phyloP scores from a whole-genome alignment of 2,113 vertebrate genomes.

The Rhabdomys dilectus region DNA sequence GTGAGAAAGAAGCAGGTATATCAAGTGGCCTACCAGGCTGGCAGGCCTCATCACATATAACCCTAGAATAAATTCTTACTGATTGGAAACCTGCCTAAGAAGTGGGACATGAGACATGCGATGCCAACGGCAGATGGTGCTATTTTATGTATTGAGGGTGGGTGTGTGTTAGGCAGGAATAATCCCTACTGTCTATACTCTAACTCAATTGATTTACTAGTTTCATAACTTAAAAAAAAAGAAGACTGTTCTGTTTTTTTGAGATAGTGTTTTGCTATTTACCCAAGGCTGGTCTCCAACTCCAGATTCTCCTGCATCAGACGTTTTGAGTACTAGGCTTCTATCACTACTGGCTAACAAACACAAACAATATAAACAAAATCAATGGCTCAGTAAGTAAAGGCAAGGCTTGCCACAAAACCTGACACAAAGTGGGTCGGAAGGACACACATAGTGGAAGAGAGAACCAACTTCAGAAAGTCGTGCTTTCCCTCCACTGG shows the following conservation, averaged over 20 bases:
- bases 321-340: neutral
- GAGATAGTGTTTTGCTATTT: no score
- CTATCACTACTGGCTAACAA: no score
- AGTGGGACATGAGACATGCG: neutral
- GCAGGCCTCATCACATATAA: neutral
- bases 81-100: neutral
- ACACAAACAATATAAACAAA: neutral
- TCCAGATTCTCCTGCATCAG: neutral
- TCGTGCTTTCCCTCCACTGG: neutral
- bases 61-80: neutral
- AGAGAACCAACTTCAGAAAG: neutral
- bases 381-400: neutral
- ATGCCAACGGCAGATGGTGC: rapidly evolving
- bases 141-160: neutral
- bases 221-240: neutral
- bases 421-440: neutral
- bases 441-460: neutral
- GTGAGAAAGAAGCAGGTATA: neutral
- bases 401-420: neutral
- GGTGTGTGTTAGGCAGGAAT: neutral
- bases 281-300: neutral
- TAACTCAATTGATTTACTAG: neutral
- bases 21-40: no score
- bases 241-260: neutral
- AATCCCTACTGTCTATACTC: neutral